Base-by-base conservation (phyloP, 2,113 vertebrate genomes). In the Oceanodroma tethys region DNA sequence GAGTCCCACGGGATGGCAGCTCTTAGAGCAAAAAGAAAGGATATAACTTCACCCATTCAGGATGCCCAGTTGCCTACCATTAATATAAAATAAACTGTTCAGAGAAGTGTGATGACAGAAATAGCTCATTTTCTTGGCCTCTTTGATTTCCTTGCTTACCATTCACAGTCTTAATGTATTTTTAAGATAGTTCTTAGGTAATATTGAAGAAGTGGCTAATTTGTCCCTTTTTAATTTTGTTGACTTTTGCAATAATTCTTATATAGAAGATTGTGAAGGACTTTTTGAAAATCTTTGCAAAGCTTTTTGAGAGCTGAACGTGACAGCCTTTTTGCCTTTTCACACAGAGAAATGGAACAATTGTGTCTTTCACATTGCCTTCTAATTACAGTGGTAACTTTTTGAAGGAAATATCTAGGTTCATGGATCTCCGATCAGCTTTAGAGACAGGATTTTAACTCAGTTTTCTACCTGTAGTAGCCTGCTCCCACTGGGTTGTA, bases 401-500 rank as follows among this genome's bases (percentile, higher is more conserved):
- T 93, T 50, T 85, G 15, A 88, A 71, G 8, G 14, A 58, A 79
- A 86, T 79, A 45, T 15, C 7, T 67, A 59, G 6, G 25, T 60
- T 47, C 21, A 50, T 27, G 20, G 38, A 40, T 91, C 36, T 78
- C 6, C 19, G 76, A 2, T 52, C 13, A 75, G 17, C 29, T 82
- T 27, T 42, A 65, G 23, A 75, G 15, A 47, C 4, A 75, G 10
- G 8, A 47, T 80, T 95, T 60, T 12, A 58, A 25, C 6, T 34
- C 7, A 2, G 10, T 34, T 72, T 79, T 85, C 10, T 78, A 3
- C 18, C 25, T 75, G 82, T 47, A 73, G 4, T 42, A 42, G 10
- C 2, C 7, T 8, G 18, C 13, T 59, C 10, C 14, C 7, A 9
- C 4, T 21, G 7, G 6, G 0, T 32, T 78, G 3, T 65, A 72